phyloP scores from a whole-genome alignment of 2,888 invertebrate genomes.

The Hyalella azteca region DNA sequence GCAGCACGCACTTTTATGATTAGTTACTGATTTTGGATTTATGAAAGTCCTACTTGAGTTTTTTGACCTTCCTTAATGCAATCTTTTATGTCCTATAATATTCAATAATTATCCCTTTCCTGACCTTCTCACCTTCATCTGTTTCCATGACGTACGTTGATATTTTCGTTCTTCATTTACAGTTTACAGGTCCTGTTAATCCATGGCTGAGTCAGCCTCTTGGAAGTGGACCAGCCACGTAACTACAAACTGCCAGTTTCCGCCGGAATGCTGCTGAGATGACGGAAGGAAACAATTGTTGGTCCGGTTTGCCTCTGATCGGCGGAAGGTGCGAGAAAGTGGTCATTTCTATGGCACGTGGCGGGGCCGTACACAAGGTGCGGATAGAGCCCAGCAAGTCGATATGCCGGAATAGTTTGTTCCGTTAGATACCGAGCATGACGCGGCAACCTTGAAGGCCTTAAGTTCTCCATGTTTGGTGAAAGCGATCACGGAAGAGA shows the following conservation, averaged over 20 bases:
- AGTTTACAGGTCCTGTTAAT: no score
- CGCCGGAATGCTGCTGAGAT: neutral
- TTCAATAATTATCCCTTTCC: no score
- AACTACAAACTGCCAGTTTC: neutral
- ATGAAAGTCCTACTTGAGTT: no score
- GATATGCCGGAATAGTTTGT: conserved; percentile 1
- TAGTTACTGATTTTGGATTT: no score
- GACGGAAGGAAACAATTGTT: conserved; percentile 11
- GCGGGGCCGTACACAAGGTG: neutral
- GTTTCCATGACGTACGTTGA: no score
- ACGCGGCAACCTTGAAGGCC: neutral
- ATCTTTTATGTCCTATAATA: no score
- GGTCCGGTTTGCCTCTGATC: neutral
- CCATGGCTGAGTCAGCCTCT: no score
- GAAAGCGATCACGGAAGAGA: conserved; percentile 2
- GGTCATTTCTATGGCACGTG: conserved; percentile 13
- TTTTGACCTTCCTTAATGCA: no score
- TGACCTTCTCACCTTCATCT: no score
- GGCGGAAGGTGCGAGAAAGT: conserved; percentile 28
- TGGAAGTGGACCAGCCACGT: no score
- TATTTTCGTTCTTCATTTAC: no score
- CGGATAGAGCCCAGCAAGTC: neutral
- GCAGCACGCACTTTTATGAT: no score
- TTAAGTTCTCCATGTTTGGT: conserved; percentile 3
- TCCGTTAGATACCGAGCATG: neutral